Percentiles rank a stretch among this genome's conserved stretches.
These are phyloP conservation scores for Mesochorus sp. DNA, from an alignment of 2,888 invertebrate genomes.

Conservation along the genomic window DNA sequence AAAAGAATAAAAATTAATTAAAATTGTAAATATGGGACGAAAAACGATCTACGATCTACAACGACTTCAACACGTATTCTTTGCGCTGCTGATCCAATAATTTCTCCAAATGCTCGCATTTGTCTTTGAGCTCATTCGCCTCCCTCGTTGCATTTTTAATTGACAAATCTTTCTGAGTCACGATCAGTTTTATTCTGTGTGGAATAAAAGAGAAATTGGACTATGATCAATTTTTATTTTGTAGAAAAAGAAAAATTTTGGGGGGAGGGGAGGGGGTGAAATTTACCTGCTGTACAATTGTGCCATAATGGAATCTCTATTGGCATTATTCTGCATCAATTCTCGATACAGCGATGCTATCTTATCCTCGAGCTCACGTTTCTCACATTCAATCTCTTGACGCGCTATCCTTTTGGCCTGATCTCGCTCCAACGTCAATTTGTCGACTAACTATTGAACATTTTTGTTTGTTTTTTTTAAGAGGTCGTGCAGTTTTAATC, in stretches of 20 bases:
- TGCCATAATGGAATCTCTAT: constrained; percentile 89
- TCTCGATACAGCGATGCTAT: constrained; percentile 83
- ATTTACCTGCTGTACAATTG: constrained; percentile 90
- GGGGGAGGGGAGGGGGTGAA: neutral
- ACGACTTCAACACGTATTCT: constrained; percentile 84
- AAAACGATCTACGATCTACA: constrained; percentile 49
- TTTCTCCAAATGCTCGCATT: constrained; percentile 89
- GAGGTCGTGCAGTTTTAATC: too few relatives aligned
- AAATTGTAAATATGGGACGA: neutral
- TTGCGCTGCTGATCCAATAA: constrained; percentile 90
- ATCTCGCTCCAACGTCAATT: constrained; percentile 84
- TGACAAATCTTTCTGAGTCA: constrained; percentile 90
- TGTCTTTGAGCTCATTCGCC: constrained; percentile 87
- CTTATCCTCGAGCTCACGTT: constrained; percentile 85
- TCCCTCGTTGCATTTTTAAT: constrained; percentile 89
- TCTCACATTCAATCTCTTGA: constrained; percentile 85
- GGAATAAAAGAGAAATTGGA: constrained; percentile 25
- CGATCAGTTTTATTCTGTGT: constrained; percentile 90
- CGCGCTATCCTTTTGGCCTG: constrained; percentile 85
- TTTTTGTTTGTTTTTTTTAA: too few relatives aligned
- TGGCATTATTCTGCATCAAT: constrained; percentile 84
- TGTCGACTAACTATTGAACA: constrained; percentile 81
- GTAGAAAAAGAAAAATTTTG: too few relatives aligned
- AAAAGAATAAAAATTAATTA: too few relatives aligned
- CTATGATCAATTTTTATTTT: constrained; percentile 1